phyloP scores from a whole-genome alignment of 2,113 vertebrate genomes.

The Gobius niger region DNA sequence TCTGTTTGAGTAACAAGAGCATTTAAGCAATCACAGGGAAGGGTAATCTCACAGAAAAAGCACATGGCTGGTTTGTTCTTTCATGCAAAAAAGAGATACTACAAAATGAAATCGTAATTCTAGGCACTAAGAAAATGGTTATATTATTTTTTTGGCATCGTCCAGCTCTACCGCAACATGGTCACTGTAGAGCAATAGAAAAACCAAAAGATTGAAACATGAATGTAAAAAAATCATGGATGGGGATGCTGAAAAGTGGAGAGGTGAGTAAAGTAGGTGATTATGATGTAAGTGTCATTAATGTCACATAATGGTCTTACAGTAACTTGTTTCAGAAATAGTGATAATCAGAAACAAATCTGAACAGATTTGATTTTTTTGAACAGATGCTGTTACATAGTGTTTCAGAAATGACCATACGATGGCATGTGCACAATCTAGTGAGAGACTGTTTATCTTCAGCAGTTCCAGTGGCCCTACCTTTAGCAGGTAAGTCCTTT shows the following conservation, averaged over 20 bases:
- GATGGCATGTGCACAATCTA: constrained; percentile 71
- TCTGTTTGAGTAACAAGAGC: too few species aligned
- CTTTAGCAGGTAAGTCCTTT: constrained; percentile 85
- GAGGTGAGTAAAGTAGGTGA: constrained; percentile 8
- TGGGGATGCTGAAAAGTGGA: constrained; percentile 26
- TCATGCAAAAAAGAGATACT: too few species aligned
- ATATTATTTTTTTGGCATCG: too few species aligned
- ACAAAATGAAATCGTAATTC: too few species aligned
- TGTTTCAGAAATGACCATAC: constrained; percentile 18
- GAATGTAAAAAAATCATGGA: constrained; percentile 4
- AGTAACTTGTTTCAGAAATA: constrained; percentile 40
- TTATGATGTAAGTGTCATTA: constrained; percentile 43
- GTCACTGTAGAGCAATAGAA: not conserved
- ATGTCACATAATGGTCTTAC: constrained; percentile 38
- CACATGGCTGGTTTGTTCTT: too few species aligned
- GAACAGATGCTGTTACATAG: constrained; percentile 21
- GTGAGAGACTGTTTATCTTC: constrained; percentile 38
- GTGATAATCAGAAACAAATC: constrained; percentile 30
- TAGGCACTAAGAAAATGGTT: too few species aligned
- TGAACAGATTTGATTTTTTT: constrained; percentile 31
- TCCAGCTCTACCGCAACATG: not conserved
- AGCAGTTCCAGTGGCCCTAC: constrained; percentile 72
- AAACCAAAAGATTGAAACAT: not conserved
- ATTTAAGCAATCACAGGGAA: too few species aligned
- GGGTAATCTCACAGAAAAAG: too few species aligned